Evolutionary conservation across 2,113 vertebrate genomes (phyloP).

Genomic region (Sigmodon hispidus): DNA sequence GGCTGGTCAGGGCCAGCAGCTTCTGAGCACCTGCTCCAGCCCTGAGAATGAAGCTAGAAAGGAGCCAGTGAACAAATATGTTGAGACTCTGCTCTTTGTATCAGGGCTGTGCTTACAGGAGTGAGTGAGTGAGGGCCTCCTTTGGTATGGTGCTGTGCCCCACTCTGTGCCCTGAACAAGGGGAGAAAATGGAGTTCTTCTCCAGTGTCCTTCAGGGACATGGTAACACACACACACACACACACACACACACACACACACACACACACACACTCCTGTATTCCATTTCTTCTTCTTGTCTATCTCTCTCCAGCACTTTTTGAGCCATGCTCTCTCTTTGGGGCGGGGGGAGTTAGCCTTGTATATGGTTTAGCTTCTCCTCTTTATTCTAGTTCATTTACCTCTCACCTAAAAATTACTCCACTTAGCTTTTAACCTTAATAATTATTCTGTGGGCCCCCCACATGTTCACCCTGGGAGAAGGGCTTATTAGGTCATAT

Average conservation of each 20-base stretch:
- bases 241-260: no score
- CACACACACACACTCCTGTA: no score
- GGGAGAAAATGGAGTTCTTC: neutral
- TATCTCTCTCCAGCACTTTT: neutral
- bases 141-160: neutral
- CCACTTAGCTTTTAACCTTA: neutral
- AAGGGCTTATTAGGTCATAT: neutral
- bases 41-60: neutral
- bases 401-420: neutral
- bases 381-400: neutral
- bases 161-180: neutral
- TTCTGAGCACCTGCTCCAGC: neutral
- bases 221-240: neutral
- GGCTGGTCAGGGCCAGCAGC: neutral
- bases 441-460: neutral
- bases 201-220: neutral
- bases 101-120: neutral
- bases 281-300: neutral
- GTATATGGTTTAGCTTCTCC: constrained; percentile 10
- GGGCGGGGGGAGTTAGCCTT: neutral
- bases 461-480: neutral
- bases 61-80: neutral
- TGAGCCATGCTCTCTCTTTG: neutral
- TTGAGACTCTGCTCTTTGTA: neutral
- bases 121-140: neutral